Evolutionary conservation across 2,797 vertebrate species (phyloP), one percentile per base, ranked within the genome.

Genomic region (Kryptolebias ocellatus): DNA sequence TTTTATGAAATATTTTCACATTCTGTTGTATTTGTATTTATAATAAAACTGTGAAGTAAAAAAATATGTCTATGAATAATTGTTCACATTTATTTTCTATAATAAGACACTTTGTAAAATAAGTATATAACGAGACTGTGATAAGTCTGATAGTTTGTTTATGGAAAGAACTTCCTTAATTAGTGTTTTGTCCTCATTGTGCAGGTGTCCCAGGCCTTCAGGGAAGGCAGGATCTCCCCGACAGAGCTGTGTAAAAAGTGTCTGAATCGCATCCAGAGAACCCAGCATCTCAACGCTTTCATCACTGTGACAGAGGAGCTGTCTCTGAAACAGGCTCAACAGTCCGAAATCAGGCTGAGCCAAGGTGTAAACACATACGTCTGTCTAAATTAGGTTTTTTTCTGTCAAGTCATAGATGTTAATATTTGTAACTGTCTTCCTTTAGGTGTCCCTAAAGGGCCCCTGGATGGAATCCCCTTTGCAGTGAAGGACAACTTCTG

Each of bases 401-500:
- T 17, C 31, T 3, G 37, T 24, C 20, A 24, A 55, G 47, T 45
- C 44, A 0, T 9, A 0, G 4, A 16, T 27, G 4, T 64, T 45
- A 70, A 45, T 4, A 12, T 58, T 55, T 52, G 11, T 63, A 58
- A 1, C 27, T 60, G 2, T 83, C 51, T 59, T 37, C 46, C 69
- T 17, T 14, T 83, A 99, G 98, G 96, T 79, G 86, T 87, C 65
- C 79, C 94, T 0, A 93, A 92, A 75, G 95, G 98, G 34, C 86
- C 92, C 60, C 91, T 99, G 67, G 98, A 99, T 83, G 98, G 98
- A 80, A 92, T 99, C 91, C 98, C 98, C 9, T 2, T 99, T 84
- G 94, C 96, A 37, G 92, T 98, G 58, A 99, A 99, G 87, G 98
- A 99, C 92, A 99, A 99, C 89, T 99, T 98, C 78, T 97, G 94